Evolutionary conservation across 2,113 vertebrate genomes (phyloP), one percentile per base, ranked within the genome.

Genomic region (Strigops habroptila): DNA sequence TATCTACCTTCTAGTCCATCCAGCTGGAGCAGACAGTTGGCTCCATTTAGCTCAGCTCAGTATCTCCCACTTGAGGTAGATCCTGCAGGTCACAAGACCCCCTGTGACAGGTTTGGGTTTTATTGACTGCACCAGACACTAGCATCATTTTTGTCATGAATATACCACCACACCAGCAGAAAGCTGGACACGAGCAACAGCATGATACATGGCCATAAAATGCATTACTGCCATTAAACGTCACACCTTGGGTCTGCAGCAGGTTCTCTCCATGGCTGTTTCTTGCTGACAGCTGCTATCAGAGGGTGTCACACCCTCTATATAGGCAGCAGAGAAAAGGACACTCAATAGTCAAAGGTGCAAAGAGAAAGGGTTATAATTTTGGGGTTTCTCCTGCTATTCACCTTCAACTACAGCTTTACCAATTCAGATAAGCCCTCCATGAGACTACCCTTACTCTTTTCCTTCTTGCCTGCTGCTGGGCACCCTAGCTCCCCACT

Each of bases 141-240:
- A 43, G 33, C 18, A 70, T 4, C 3, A 19, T n/a, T 90, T 91
- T 43, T 91, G 9, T 41, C 3, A 1, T 35, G 37, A 81, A 67
- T 27, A 55, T 13, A 55, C 4, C 27, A 41, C 14, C 16, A 49
- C 1, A 2, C 14, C 70, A 91, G n/a, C 25, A 49, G 18, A 10
- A 79, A 53, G 27, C 12, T 67, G 22, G 23, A 43, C 46, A 49
- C 4, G 49, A 78, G 46, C 19, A 85, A 62, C 6, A 65, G 15
- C 9, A 70, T 22, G 43, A 28, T 30, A 65, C 1, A 0, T 14
- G 55, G 22, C 31, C 28, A 59, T 35, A 74, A 78, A 67, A 59
- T 0, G 0, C 18, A 30, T 19, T 35, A 46, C 1, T 75, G 41
- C 2, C 57, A 65, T 12, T 48, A 85, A 87, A 87, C 1, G 0